Evolutionary conservation across 2,888 invertebrate species (phyloP).

Genomic region (Gymnosoma rotundatum): DNA sequence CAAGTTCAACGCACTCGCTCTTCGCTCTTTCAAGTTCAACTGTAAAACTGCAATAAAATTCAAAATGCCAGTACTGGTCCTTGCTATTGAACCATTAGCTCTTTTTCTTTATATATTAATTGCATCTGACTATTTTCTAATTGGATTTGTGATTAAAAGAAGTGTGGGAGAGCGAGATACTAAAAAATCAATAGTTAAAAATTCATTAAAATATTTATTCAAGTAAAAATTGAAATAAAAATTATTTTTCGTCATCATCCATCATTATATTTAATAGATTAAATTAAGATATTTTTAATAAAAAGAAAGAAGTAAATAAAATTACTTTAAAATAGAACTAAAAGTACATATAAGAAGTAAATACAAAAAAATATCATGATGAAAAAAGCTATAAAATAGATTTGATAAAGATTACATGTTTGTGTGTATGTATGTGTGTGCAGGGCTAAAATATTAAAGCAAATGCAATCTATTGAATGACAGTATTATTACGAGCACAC

Average conservation of each 20-base stretch:
- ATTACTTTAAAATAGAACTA: neutral
- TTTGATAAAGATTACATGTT: neutral
- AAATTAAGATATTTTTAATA: conserved; percentile 42
- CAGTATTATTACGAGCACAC: conserved; percentile 24
- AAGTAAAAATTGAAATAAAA: conserved; percentile 12
- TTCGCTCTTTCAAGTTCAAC: too few species aligned
- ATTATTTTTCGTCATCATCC: conserved; percentile 43
- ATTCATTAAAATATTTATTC: too few species aligned
- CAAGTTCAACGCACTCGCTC: too few species aligned
- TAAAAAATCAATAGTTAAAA: too few species aligned
- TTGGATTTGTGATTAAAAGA: too few species aligned
- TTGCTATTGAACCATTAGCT: neutral
- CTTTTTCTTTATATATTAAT: neutral
- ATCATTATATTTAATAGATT: conserved; percentile 36
- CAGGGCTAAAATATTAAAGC: neutral
- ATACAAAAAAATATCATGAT: neutral
- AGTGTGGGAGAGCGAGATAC: too few species aligned
- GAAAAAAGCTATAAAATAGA: neutral
- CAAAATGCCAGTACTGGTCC: neutral
- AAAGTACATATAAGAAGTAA: neutral
- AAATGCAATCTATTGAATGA: conserved; percentile 30
- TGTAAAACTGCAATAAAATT: too few species aligned
- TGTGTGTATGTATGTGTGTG: neutral
- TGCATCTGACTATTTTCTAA: too few species aligned
- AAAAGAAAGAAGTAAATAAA: conserved; percentile 11